These are phyloP conservation scores for Amphipyra tragopoginis DNA, from an alignment of 2,888 invertebrate genomes.

Conservation along the genomic window DNA sequence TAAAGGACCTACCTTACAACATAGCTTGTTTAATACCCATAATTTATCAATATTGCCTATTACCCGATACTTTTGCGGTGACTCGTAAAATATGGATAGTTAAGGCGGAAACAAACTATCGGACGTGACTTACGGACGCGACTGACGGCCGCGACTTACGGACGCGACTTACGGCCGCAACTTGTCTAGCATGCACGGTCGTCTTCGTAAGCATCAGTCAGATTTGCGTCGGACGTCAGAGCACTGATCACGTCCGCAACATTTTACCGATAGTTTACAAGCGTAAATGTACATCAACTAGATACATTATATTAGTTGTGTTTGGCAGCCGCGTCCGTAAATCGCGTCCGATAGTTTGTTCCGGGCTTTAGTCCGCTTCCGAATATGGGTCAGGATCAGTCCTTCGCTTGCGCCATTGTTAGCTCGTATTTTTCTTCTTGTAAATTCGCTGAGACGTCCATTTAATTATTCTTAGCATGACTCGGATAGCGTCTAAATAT, in stretches of 20 bases:
- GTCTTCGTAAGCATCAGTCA: too few species aligned
- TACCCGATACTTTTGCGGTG: conserved; percentile 61
- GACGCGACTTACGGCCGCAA: too few species aligned
- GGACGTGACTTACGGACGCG: too few species aligned
- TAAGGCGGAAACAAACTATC: conserved; percentile 59
- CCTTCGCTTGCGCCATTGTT: conserved; percentile 34
- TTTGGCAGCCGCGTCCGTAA: too few species aligned
- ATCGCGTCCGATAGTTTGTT: too few species aligned
- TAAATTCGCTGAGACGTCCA: conserved; percentile 47
- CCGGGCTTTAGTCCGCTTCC: conserved; percentile 58
- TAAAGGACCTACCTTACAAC: conserved; percentile 46
- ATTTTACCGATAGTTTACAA: too few species aligned
- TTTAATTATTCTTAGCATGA: conserved; percentile 52
- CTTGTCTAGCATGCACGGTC: too few species aligned
- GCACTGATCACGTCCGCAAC: too few species aligned
- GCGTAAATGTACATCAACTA: too few species aligned
- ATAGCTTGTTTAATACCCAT: conserved; percentile 73
- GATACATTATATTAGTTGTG: too few species aligned
- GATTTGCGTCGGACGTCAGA: too few species aligned
- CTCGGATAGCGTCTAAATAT: conserved; percentile 53
- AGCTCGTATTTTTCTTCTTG: conserved; percentile 38
- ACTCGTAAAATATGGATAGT: conserved; percentile 73
- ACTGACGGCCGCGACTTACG: too few species aligned
- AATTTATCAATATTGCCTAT: conserved; percentile 79
- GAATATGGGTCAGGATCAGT: conserved; percentile 54